A percentile compares a stretch with the other conserved stretches of the same genome.
phyloP scores from a whole-genome alignment of 2,888 invertebrate genomes.

The Incurvaria masculella region DNA sequence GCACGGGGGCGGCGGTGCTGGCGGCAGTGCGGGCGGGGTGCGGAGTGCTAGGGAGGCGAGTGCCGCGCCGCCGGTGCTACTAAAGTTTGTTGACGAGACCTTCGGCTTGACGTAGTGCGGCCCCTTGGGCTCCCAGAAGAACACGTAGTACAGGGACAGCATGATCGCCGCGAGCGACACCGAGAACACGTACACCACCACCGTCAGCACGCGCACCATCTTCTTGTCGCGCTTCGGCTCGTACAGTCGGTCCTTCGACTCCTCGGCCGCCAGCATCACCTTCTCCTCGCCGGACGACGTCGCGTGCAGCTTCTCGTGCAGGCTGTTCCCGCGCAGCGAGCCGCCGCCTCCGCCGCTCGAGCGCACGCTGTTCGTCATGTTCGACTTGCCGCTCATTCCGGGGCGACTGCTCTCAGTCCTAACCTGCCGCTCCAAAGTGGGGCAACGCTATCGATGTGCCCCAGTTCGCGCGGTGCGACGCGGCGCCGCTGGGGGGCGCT shows the following conservation, averaged over 20 bases:
- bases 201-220: slow-evolving; percentile 86
- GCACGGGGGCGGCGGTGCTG: background rate
- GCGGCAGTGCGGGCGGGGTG: background rate
- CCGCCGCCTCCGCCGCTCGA: slow-evolving; percentile 43
- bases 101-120: slow-evolving; percentile 50
- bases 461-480: slow-evolving; percentile 41
- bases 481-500: slow-evolving; percentile 25
- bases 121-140: slow-evolving; percentile 85
- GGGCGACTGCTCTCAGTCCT: slow-evolving; percentile 21
- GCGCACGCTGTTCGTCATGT: slow-evolving; percentile 54
- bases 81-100: slow-evolving; percentile 29
- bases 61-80: background rate
- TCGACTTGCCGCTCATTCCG: slow-evolving; percentile 56
- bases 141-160: slow-evolving; percentile 90
- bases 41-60: background rate
- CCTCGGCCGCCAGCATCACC: slow-evolving; percentile 64
- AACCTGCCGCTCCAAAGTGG: slow-evolving; percentile 39
- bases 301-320: slow-evolving; percentile 16
- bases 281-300: slow-evolving; percentile 42
- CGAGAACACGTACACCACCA: slow-evolving; percentile 90
- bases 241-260: slow-evolving; percentile 67
- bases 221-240: slow-evolving; percentile 85
- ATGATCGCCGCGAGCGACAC: slow-evolving; percentile 93
- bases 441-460: slow-evolving; percentile 48
- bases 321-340: slow-evolving; percentile 29